Conservation (phyloP, 2,888 invertebrate species). For the Cheilosia variabilis region DNA sequence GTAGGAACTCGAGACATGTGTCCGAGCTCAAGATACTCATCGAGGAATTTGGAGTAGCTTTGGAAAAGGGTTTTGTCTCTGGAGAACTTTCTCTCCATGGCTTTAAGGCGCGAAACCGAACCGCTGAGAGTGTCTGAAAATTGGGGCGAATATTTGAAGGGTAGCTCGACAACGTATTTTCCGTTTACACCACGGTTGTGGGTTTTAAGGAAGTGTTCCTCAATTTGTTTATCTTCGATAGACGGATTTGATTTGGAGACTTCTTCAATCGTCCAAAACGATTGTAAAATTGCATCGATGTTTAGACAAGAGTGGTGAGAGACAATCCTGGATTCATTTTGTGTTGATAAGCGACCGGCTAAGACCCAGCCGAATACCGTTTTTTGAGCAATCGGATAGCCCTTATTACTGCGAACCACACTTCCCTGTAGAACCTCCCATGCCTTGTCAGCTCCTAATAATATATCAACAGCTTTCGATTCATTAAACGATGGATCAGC, state of each 20-base stretch:
- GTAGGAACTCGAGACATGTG: neutral
- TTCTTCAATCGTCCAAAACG: neutral
- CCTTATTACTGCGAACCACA: neutral
- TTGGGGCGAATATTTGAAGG: neutral
- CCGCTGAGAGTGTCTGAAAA: neutral
- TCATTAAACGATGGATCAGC: neutral
- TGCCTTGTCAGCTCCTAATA: neutral
- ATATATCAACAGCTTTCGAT: neutral
- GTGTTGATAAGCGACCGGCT: neutral
- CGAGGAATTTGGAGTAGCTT: neutral
- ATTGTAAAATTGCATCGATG: neutral
- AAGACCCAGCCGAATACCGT: neutral
- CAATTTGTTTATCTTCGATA: neutral
- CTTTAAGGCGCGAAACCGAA: conserved; percentile 1
- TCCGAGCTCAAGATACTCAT: conserved; percentile 3
- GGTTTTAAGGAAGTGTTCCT: neutral
- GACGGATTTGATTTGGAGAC: neutral
- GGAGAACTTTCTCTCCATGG: neutral
- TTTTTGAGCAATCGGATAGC: neutral
- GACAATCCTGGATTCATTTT: neutral
- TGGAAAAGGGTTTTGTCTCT: conserved; percentile 1
- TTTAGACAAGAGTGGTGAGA: neutral
- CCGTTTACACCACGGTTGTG: neutral
- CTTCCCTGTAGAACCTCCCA: neutral
- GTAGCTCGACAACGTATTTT: conserved; percentile 1